phyloP scores from a whole-genome alignment of 2,888 invertebrate species.

The Dolomedes plantarius region DNA sequence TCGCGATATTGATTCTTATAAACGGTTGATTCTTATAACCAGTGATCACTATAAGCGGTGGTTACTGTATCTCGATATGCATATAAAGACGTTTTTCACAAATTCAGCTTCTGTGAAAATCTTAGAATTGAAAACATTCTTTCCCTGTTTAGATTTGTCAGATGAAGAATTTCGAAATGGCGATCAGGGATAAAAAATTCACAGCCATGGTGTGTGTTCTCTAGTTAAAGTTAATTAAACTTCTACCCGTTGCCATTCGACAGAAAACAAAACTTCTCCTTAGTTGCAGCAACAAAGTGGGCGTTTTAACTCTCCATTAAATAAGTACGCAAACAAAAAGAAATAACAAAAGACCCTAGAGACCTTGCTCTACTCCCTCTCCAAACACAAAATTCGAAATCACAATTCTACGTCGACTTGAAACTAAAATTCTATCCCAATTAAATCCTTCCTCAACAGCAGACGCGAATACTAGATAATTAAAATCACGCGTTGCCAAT shows the following conservation, averaged over 20 bases:
- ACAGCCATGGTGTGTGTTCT: neutral
- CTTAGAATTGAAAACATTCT: neutral
- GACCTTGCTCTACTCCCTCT: constrained; percentile 3
- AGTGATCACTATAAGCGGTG: no score
- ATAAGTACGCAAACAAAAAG: constrained; percentile 14
- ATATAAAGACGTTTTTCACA: no score
- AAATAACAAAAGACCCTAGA: constrained; percentile 1
- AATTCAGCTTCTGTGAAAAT: no score
- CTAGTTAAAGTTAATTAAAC: constrained; percentile 2
- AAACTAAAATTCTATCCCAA: constrained; percentile 3
- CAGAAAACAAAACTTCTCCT: neutral
- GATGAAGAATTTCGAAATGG: neutral
- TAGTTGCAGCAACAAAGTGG: constrained; percentile 1
- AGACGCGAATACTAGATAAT: neutral
- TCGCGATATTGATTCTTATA: no score
- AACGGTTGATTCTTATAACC: no score
- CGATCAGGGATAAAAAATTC: neutral
- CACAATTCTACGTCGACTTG: neutral
- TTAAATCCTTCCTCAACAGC: constrained; percentile 16
- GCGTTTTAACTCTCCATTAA: neutral
- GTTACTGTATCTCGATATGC: no score
- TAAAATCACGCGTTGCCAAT: constrained; percentile 23
- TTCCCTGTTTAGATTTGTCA: neutral
- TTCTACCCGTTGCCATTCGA: neutral
- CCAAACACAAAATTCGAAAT: constrained; percentile 1